Evolutionary conservation across 1,140 invertebrate genomes (phyloP), one percentile per base, ranked within the genome.

Genomic region (Micrasema longulum): DNA sequence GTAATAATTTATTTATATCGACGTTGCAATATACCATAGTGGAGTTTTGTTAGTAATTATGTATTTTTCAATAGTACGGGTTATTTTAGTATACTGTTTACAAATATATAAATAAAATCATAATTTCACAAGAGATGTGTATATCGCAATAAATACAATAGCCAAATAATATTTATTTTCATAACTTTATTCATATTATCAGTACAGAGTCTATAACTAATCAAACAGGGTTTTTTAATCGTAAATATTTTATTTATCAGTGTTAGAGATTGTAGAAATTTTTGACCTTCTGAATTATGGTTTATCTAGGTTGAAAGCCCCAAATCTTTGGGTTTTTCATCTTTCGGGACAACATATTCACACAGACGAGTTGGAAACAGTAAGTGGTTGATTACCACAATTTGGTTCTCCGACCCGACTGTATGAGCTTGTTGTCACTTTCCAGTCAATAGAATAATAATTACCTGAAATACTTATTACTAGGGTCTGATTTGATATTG

Each of bases 161-260:
- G 74, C 74, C 70, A 72, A 75, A 75, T 69, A 71, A 71, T 72
- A 75, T 70, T 75, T 75, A 75, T 75, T 72, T 75, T 75, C 69
- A 75, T 72, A 75, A 75, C 67, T n/a, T 75, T 69, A 69, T 75
- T 72, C 73, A 75, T 72, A 72, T 75, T 75, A 72, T 70, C 74
- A 75, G 69, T 72, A 72, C 38, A 69, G 66, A 75, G 63, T 66
- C 71, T 72, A 72, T 75, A 55, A 75, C 36, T 66, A 72, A 69
- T 65, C 69, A 31, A 70, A 69, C 60, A 70, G 70, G 74, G 66
- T 72, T 75, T 75, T 75, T 72, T 68, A 74, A 71, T 35, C 9
- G 48, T 50, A 48, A 65, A 45, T 41, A 60, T 41, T 72, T 62
- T 31, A 62, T 60, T 71, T 71, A 74, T 71, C 64, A 71, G 55